phyloP scores from a whole-genome alignment of 2,888 invertebrate genomes.

The Bombyx huttoni region DNA sequence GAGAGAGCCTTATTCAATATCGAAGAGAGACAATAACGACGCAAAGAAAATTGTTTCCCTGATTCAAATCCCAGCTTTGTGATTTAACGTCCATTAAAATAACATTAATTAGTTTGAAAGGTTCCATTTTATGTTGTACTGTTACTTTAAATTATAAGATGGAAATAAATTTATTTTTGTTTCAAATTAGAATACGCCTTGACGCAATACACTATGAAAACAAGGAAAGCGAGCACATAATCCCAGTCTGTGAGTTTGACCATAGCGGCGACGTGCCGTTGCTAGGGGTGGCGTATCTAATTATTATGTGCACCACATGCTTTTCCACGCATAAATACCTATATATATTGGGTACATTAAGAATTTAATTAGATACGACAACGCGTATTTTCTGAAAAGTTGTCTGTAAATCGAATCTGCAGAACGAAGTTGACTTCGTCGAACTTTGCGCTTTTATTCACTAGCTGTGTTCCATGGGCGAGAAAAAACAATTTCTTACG shows the following conservation, averaged over 20 bases:
- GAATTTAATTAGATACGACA: conserved; percentile 42
- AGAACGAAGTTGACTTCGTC: conserved; percentile 29
- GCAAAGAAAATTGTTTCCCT: conserved; percentile 30
- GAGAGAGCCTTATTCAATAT: conserved; percentile 47
- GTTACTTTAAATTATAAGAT: conserved; percentile 10
- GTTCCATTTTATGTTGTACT: conserved; percentile 11
- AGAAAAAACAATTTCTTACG: background rate
- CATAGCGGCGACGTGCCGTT: conserved; percentile 19
- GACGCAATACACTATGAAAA: conserved; percentile 17
- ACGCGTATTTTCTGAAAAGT: conserved; percentile 47
- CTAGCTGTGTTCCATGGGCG: conserved; percentile 29
- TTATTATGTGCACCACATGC: conserved; percentile 41
- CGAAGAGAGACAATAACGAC: conserved; percentile 37
- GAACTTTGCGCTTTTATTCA: conserved; percentile 31
- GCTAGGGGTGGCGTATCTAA: conserved; percentile 39
- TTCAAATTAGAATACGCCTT: conserved; percentile 14
- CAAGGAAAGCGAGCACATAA: conserved; percentile 22
- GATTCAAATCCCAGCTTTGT: conserved; percentile 26
- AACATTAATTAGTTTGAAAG: conserved; percentile 24
- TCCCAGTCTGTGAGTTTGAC: conserved; percentile 37
- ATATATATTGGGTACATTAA: too few relatives aligned
- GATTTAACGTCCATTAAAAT: conserved; percentile 24
- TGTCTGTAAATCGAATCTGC: conserved; percentile 47
- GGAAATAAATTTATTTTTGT: conserved; percentile 8
- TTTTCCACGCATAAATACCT: conserved; percentile 29